Base-by-base conservation (phyloP, 2,113 vertebrate genomes). In the Haemorhous mexicanus region DNA sequence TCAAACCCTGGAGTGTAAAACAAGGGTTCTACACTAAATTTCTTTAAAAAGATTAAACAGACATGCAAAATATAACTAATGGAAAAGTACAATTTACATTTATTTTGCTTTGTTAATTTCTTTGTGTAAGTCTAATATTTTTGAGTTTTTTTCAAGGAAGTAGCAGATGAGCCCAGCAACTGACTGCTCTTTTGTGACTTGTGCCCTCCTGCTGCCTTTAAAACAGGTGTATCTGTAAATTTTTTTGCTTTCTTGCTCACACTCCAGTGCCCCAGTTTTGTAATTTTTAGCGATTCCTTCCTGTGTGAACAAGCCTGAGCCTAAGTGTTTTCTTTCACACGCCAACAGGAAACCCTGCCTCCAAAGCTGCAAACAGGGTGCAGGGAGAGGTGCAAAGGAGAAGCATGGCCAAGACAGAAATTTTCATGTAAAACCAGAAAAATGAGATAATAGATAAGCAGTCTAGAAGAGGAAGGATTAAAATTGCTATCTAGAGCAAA, bases 321-420 rank as follows among this genome's bases (percentile, higher is more conserved):
- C 5, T 32, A 6, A 6, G 6, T 61, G 59, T 91, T 94, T 95
- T 84, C 66, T 94, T 84, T 82, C 69, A 83, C 87, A 93, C 28
- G 33, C 52, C 30, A 3, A 93, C 94, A 97, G 92, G 93, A 97
- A 98, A 87, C n/a, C 32, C 72, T 75, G 55, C n/a, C 95, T 91
- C 88, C 37, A 9, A 93, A 68, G 50, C 1, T 53, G 46, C 87
- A 77, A 90, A 70, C 13, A 5, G 50, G 19, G n/a, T 49, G 39
- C 2, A 6, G 26, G 43, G 76, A 91, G 53, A 91, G 15, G 22
- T 59, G 18, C 44, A 74, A 53, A 23, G 43, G n/a, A 61, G 37
- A 8, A 4, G 23, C 20, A 46, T 4, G 11, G 44, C 7, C 1
- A 80, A 26, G 16, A 81, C 4, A 23, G 3, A 39, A 6, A 8